phyloP scores from a whole-genome alignment of 1,140 invertebrate genomes.

The Drosophila micromelanica region DNA sequence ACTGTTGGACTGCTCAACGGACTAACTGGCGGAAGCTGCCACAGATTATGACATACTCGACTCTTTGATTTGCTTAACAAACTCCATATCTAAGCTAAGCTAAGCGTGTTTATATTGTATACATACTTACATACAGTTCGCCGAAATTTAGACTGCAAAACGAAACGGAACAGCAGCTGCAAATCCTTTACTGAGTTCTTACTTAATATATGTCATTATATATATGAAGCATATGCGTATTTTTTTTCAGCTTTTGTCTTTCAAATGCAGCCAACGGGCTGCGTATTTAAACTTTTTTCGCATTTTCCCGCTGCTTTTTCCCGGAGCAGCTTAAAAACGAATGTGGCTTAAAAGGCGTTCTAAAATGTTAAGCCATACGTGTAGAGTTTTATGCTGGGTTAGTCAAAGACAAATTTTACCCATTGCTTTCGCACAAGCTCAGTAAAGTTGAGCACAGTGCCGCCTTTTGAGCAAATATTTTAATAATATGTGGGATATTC shows the following conservation, averaged over 20 bases:
- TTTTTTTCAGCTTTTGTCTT: conserved; percentile 42
- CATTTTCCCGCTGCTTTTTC: conserved; percentile 18
- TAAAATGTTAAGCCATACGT: conserved; percentile 76
- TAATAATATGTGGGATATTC: background rate
- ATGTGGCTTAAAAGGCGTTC: conserved; percentile 58
- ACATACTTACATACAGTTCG: background rate
- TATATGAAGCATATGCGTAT: conserved; percentile 41
- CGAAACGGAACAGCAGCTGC: background rate
- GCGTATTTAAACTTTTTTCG: conserved; percentile 34
- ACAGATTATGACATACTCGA: conserved; percentile 4
- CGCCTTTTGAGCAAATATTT: conserved; percentile 2
- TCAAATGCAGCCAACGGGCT: conserved; percentile 7
- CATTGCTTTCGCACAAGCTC: conserved; percentile 31
- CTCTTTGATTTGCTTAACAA: background rate
- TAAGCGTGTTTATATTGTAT: background rate
- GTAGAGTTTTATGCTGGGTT: conserved; percentile 69
- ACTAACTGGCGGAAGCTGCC: conserved; percentile 32
- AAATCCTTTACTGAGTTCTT: conserved; percentile 35
- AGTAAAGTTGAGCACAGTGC: conserved; percentile 6
- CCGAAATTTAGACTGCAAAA: conserved; percentile 16
- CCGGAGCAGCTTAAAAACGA: conserved; percentile 50
- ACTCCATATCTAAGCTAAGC: background rate
- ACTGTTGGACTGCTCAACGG: conserved; percentile 41
- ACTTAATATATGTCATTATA: conserved; percentile 49
- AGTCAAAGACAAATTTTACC: conserved; percentile 74